Percentiles rank a stretch among this genome's conserved stretches.
Evolutionary conservation across 92 coral and sea anemone species (phyloP).

Genomic region (Zoanthus gigantus): DNA sequence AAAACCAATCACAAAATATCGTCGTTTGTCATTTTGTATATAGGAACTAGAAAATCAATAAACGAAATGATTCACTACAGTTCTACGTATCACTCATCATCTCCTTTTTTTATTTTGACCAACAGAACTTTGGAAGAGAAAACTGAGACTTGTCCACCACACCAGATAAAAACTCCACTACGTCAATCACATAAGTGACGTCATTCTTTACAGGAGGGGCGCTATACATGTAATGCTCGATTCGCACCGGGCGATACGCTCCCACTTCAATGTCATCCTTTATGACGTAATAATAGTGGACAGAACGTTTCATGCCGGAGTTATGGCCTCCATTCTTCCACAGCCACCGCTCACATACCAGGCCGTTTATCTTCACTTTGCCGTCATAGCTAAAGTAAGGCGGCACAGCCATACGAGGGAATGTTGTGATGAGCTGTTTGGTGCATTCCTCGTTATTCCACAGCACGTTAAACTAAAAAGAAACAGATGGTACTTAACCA

Average conservation of each 20-base stretch:
- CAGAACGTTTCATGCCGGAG: slow-evolving; percentile 3
- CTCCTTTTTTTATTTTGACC: background rate
- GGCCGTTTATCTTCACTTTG: slow-evolving; percentile 23
- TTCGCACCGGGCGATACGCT: slow-evolving; percentile 39
- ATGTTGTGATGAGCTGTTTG: background rate
- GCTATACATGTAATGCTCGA: slow-evolving; percentile 28
- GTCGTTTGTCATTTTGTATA: background rate
- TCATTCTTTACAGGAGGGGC: slow-evolving; percentile 35
- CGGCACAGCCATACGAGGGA: slow-evolving; percentile 29
- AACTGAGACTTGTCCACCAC: slow-evolving; percentile 24
- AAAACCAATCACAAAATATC: too few relatives aligned
- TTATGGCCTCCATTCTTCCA: slow-evolving; percentile 49
- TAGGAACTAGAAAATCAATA: background rate
- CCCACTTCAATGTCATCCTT: slow-evolving; percentile 14
- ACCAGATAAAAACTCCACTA: slow-evolving; percentile 38
- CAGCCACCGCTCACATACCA: slow-evolving; percentile 37
- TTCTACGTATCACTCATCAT: background rate
- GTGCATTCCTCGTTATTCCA: slow-evolving; percentile 16
- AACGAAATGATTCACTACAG: background rate
- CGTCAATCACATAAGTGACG: slow-evolving; percentile 34
- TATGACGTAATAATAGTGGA: slow-evolving; percentile 43
- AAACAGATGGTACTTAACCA: background rate
- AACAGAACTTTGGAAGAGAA: slow-evolving; percentile 24
- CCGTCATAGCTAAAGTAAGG: slow-evolving; percentile 42
- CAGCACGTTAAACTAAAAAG: slow-evolving; percentile 27